Evolutionary conservation across 2,888 invertebrate species (phyloP).

Genomic region (Kryphioiulus occultus): DNA sequence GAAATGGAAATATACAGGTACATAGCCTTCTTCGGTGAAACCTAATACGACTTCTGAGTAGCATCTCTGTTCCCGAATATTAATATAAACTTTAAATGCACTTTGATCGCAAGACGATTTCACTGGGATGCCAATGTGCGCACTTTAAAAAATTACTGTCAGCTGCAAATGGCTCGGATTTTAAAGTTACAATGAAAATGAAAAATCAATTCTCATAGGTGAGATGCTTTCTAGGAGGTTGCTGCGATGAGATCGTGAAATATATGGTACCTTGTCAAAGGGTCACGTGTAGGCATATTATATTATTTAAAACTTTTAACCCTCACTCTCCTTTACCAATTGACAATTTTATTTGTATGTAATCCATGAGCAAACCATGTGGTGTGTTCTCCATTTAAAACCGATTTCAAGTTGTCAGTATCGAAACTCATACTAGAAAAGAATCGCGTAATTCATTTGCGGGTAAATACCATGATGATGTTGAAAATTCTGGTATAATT

Average conservation of each 20-base stretch:
- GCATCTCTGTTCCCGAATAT: not conserved
- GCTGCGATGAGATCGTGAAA: too few species aligned
- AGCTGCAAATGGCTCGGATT: too few species aligned
- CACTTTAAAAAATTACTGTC: too few species aligned
- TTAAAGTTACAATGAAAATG: too few species aligned
- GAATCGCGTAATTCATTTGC: conserved; percentile 17
- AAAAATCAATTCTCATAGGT: too few species aligned
- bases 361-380: not conserved
- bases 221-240: too few species aligned
- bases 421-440: not conserved
- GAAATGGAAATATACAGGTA: not conserved
- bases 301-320: not conserved
- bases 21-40: not conserved
- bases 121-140: too few species aligned
- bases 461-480: not conserved
- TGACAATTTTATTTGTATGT: not conserved
- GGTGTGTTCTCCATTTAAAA: not conserved
- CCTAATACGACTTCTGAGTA: not conserved
- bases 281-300: not conserved
- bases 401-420: not conserved
- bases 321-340: not conserved
- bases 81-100: not conserved
- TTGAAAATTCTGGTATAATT: not conserved
- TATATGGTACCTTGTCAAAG: too few species aligned
- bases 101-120: not conserved